Evolutionary conservation across 2,113 vertebrate genomes (phyloP), one percentile per base, ranked within the genome.

Genomic region (Martes martes): DNA sequence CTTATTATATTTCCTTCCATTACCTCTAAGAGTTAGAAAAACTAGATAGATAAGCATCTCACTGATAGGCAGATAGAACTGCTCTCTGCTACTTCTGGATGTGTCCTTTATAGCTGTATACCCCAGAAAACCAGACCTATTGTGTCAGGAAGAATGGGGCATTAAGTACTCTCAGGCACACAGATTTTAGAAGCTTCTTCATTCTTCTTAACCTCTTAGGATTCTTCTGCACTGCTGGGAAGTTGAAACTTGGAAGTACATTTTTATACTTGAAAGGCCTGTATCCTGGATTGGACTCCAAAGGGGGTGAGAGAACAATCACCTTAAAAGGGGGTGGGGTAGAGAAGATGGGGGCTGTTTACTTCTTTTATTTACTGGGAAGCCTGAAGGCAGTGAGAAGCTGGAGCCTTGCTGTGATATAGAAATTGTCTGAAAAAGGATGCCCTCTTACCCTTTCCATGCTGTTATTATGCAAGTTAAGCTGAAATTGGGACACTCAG

Each of bases 241-340:
- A 95, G 90, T 89, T 87, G 57, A 74, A 80, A 81, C 79, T 47
- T 36, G 57, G 88, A 91, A 96, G 67, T 59, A 28, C 61, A 78
- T 94, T 96, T 96, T 96, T 95, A 61, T 89, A 82, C 26, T 71
- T 93, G 59, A 95, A 97, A 98, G 81, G 57, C 8, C 50, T 85
- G 7, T 76, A 73, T 92, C 67, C 76, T 91, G 81, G 59, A 85
- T 93, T 39, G 74, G 69, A 94, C 84, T 91, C 33, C 13, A 91
- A 76, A 96, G 85, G n/a, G 10, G 31, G 50, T 52, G 21, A 92
- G 33, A 87, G 42, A 97, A 95, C 45, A 87, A 96, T 93, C 18
- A 45, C 39, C 8, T 96, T 95, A 59, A 92, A 96, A 87, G 47
- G 28, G 8, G 23, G 13, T 50, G 7, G n/a, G 18, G 18, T 69